A percentile compares a stretch with the other conserved stretches of the same genome.
phyloP scores from a whole-genome alignment of 2,113 vertebrate genomes.

The Pelobates fuscus region DNA sequence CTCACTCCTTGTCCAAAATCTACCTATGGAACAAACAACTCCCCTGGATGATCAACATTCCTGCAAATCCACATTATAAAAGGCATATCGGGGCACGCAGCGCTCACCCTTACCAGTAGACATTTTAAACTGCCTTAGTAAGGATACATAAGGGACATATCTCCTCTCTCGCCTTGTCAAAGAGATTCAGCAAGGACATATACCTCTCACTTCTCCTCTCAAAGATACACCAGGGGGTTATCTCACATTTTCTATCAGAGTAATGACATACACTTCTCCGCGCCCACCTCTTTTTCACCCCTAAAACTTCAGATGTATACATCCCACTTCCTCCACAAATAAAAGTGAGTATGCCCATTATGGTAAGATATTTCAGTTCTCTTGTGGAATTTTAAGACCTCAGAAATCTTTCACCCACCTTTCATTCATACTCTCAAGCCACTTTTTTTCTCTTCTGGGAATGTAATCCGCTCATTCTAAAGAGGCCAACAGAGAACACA shows the following conservation, averaged over 20 bases:
- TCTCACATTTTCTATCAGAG: slow-evolving; percentile 8
- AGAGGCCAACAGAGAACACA: too few relatives aligned
- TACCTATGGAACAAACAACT: background rate
- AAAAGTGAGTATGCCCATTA: background rate
- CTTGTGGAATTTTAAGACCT: too few relatives aligned
- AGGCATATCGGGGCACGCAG: background rate
- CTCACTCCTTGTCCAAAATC: background rate
- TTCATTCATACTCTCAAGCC: too few relatives aligned
- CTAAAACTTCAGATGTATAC: slow-evolving; percentile 4
- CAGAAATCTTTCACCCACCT: too few relatives aligned
- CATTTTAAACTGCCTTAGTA: background rate
- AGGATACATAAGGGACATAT: background rate
- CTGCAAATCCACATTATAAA: too few relatives aligned
- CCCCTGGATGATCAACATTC: background rate
- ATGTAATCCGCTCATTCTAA: too few relatives aligned
- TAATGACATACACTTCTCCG: background rate
- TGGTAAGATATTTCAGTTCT: too few relatives aligned
- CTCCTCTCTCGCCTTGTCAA: background rate
- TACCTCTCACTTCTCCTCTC: slow-evolving; percentile 21
- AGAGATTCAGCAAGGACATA: slow-evolving; percentile 25
- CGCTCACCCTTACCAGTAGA: background rate
- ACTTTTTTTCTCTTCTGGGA: too few relatives aligned
- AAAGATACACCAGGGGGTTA: slow-evolving; percentile 18
- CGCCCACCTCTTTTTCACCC: background rate
- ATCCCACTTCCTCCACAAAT: slow-evolving; percentile 1